Base-by-base conservation (phyloP, 1,140 invertebrate genomes). In the Callitettix versicolor region DNA sequence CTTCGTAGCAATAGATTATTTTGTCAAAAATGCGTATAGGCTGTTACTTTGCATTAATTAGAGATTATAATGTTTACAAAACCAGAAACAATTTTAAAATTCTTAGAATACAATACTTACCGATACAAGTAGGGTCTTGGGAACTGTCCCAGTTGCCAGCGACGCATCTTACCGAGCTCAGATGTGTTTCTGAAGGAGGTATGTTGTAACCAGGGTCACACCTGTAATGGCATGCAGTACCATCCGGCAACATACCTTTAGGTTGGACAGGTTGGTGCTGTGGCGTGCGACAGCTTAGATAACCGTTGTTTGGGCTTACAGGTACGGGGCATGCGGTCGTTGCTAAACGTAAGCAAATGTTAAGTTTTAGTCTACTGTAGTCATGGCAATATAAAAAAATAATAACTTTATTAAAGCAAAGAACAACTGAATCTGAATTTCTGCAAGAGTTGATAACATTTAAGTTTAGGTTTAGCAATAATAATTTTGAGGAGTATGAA, bases 111-210 rank as follows among this genome's bases (percentile, higher is more conserved):
- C n/a, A n/a, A n/a, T n/a, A 30, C 46, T 24, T n/a, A 49, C 46
- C 46, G 2, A 49, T 22, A 34, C 46, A 49, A 9, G 18, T 22
- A 49, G 46, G 46, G n/a, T 49, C 46, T 22, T 49, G 46, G n/a
- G 22, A 9, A 15, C 24, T 34, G 24, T 49, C 24, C 46, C 46
- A 49, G 24, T 15, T 12, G 15, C 46, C 46, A 4, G 21, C 46
- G 2, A 49, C 18, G n/a, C 46, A 49, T 14, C 46, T 22, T 2
- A 34, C 46, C 5, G 12, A 26, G 2, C 15, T 49, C 22, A 49
- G n/a, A 4, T 22, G 15, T 22, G 22, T 22, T n/a, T 49, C 21
- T 12, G 46, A 26, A 30, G 46, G 46, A 1, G 46, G 46, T n/a
- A 49, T 15, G 11, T 22, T n/a, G 24, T 30, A 49, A 7, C 46